Evolutionary conservation across 2,888 invertebrate genomes (phyloP).

Genomic region (Parnassius glacialis): DNA sequence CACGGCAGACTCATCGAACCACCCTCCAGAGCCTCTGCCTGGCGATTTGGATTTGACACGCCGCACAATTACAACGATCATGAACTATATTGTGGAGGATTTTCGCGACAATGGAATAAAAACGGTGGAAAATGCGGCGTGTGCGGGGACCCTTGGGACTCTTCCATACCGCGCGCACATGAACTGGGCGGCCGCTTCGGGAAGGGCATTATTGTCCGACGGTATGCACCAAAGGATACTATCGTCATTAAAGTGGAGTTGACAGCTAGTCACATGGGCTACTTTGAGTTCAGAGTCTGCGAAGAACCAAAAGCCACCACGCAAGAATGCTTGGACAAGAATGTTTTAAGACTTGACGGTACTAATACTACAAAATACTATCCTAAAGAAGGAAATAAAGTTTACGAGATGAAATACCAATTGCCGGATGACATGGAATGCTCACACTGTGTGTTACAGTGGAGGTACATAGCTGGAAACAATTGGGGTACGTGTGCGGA

Average conservation of each 20-base stretch:
- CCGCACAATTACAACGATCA: slow-evolving; percentile 95
- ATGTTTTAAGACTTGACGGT: slow-evolving; percentile 82
- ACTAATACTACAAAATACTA: slow-evolving; percentile 83
- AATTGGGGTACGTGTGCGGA: slow-evolving; percentile 90
- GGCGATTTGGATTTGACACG: slow-evolving; percentile 93
- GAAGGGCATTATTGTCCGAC: slow-evolving; percentile 89
- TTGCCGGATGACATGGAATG: slow-evolving; percentile 85
- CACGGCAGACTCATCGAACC: slow-evolving; percentile 92
- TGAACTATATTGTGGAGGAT: slow-evolving; percentile 93
- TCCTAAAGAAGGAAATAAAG: slow-evolving; percentile 88
- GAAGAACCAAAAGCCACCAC: slow-evolving; percentile 85
- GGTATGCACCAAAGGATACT: slow-evolving; percentile 84
- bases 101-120: slow-evolving; percentile 89
- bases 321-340: slow-evolving; percentile 89
- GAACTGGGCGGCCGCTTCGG: slow-evolving; percentile 92
- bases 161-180: slow-evolving; percentile 85
- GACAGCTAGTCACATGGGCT: slow-evolving; percentile 94
- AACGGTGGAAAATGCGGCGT: slow-evolving; percentile 93
- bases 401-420: slow-evolving; percentile 88
- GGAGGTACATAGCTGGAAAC: slow-evolving; percentile 93
- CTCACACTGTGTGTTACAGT: slow-evolving; percentile 91
- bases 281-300: slow-evolving; percentile 92
- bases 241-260: slow-evolving; percentile 89
- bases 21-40: slow-evolving; percentile 92
- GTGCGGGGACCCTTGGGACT: slow-evolving; percentile 92